Base-by-base conservation (phyloP, 35 echinoderm and acorn worm species). In the Hemicentrotus pulcherrimus region DNA sequence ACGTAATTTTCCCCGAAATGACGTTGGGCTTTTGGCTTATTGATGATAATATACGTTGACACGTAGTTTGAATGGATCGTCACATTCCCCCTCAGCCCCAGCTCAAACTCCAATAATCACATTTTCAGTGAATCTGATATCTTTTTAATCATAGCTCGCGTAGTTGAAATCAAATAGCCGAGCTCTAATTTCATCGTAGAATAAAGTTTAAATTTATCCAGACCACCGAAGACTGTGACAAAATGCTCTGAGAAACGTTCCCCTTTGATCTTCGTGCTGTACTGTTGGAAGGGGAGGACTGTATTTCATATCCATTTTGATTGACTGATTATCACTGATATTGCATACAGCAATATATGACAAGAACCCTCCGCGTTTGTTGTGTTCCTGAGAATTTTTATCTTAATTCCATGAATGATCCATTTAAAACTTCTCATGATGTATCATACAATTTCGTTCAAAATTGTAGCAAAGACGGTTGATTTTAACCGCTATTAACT, bases 101-200 rank as follows among this genome's bases (percentile, higher is more conserved):
- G 65, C 0, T 22, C 50, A 55, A 55, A 55, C 50, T 55, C 50
- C 65, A 78, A 78, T 78, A 78, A 78, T 24, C 65, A 78, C 28
- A 78, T 78, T 78, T 78, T 28, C 65, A 78, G 65, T 78, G 65
- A 78, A 78, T 78, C 18, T 78, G 65, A 78, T 78, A 78, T 78
- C 65, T 78, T 78, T 78, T 78, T 78, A 78, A 78, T 78, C 65
- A 78, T 78, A 78, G 65, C 65, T 28, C 28, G 65, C 19, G 28
- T n/a, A 28, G 65, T 78, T 78, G 65, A 78, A 78, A 78, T 78
- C 65, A 78, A 78, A 78, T 78, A 78, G 65, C 65, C 2, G 7
- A 78, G 65, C 65, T 78, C 65, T 78, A 18, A 78, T 78, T 78
- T 78, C 65, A 78, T 78, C 5, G 19, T 24, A 78, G 65, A 78